Base-by-base conservation (phyloP, 2,113 vertebrate species). In the Dolichotis patagonum region DNA sequence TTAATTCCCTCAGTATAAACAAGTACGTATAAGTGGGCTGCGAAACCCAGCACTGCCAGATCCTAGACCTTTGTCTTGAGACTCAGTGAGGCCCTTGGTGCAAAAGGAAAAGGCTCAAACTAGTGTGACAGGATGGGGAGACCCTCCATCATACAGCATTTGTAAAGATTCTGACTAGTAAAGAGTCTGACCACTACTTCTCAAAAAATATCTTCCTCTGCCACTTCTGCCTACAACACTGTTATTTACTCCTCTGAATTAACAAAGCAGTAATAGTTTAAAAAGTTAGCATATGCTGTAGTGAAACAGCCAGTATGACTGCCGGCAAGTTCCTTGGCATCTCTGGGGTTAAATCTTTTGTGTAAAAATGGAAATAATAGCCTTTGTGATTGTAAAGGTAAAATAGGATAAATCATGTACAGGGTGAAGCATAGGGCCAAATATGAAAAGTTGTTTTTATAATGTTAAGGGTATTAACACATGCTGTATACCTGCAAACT, bases 181-280 rank as follows among this genome's bases (percentile, higher is more conserved):
- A 80, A 88, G 54, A 71, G 14, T 63, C 73, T 69, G 24, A 22
- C 38, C 54, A 82, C 41, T 90, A 46, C 65, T 89, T 58, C 56
- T 38, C 30, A 19, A n/a, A 83, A 86, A 80, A 95, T 22, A 56
- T 35, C 26, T 83, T 69, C n/a, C 30, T 35, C 73, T 82, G 73
- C 41, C n/a, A n/a, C 10, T 49, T 38, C 41, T 85, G 35, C 49
- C 46, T 88, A 38, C 20, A 91, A 88, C 38, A 49, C 32, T 56
- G 41, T 84, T 56, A 96, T 38, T 73, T 91, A 92, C 28, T 86
- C 17, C 43, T 92, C 90, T 69, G 58, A 96, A 94, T 92, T 86
- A 90, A 90, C 32, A 69, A 28, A 30, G 35, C 77, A 90, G 22
- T 49, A 65, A 65, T 49, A 86, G 16, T 19, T n/a, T 67, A 35